These are phyloP conservation scores for Oreonectes daqikongensis DNA, from an alignment of 2,797 vertebrate species.

Conservation along the genomic window DNA sequence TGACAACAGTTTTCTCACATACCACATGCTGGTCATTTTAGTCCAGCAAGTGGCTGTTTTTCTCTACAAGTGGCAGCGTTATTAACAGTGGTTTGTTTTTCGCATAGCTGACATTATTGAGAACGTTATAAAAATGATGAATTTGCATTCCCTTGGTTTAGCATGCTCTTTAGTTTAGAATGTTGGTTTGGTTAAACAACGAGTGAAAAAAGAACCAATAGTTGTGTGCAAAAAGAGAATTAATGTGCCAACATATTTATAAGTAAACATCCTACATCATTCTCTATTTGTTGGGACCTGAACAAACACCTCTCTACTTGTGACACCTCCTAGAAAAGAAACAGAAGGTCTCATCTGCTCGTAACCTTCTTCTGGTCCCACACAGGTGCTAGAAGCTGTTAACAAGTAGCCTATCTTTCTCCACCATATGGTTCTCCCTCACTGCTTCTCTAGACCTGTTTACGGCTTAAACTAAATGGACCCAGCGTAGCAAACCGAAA, in stretches of 20 bases:
- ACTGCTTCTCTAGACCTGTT: slow-evolving; percentile 38
- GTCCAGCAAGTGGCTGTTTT: slow-evolving; percentile 28
- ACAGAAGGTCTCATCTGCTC: slow-evolving; percentile 53
- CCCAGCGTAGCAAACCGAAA: slow-evolving; percentile 22
- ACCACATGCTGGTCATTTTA: slow-evolving; percentile 45
- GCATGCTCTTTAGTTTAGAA: not conserved
- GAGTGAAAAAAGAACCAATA: too few species aligned
- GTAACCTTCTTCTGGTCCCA: slow-evolving; percentile 45
- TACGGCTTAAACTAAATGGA: slow-evolving; percentile 43
- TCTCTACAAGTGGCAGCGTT: slow-evolving; percentile 13
- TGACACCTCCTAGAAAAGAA: slow-evolving; percentile 32
- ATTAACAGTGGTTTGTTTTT: not conserved
- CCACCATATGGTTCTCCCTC: slow-evolving; percentile 64
- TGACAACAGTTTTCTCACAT: slow-evolving; percentile 38
- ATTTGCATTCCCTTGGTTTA: not conserved
- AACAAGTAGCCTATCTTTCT: slow-evolving; percentile 64
- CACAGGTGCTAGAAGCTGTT: slow-evolving; percentile 60
- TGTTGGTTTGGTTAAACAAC: not conserved
- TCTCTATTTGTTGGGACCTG: slow-evolving; percentile 61
- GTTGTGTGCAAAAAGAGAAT: not conserved
- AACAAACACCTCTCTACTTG: slow-evolving; percentile 58
- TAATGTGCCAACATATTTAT: not conserved
- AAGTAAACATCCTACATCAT: too few species aligned
- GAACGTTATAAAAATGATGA: slow-evolving; percentile 16
- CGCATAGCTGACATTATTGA: slow-evolving; percentile 20